Percentiles rank a stretch among this genome's conserved stretches.
Conservation (phyloP, 2,113 vertebrate genomes). For the Ovibos moschatus region DNA sequence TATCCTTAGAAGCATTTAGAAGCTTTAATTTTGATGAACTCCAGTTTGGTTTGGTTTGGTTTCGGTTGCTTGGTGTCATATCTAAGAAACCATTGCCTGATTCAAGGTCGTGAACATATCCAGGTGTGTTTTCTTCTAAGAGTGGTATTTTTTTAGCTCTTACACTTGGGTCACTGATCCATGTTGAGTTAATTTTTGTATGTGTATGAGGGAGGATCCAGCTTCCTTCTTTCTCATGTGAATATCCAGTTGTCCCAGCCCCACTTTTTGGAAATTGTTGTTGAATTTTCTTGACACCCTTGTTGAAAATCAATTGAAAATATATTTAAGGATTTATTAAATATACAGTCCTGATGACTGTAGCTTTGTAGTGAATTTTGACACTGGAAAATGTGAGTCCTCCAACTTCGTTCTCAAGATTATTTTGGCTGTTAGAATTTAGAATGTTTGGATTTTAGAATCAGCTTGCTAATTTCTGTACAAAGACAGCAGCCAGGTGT, state of each 20-base stretch:
- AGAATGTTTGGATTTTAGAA: not conserved
- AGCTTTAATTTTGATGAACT: not conserved
- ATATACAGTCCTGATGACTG: not conserved
- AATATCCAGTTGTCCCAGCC: not conserved
- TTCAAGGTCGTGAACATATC: not conserved
- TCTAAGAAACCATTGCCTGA: not conserved
- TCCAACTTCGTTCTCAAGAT: not conserved
- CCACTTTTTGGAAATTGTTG: not conserved
- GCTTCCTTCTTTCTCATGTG: not conserved
- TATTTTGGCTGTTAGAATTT: not conserved
- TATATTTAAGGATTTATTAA: not conserved
- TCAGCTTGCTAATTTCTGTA: not conserved
- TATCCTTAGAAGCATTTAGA: not conserved
- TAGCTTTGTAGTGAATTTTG: not conserved
- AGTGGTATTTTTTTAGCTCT: not conserved
- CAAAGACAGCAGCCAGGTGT: not conserved
- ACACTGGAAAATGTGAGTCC: not conserved
- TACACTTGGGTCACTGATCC: not conserved
- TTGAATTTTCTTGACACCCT: not conserved
- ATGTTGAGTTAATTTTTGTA: not conserved
- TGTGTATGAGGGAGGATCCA: not conserved
- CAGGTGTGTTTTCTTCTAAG: not conserved
- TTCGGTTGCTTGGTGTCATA: not conserved
- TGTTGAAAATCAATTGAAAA: not conserved
- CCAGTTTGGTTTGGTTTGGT: not conserved